phyloP scores from a whole-genome alignment of 2,888 invertebrate genomes.

The Herminia tarsipennalis region DNA sequence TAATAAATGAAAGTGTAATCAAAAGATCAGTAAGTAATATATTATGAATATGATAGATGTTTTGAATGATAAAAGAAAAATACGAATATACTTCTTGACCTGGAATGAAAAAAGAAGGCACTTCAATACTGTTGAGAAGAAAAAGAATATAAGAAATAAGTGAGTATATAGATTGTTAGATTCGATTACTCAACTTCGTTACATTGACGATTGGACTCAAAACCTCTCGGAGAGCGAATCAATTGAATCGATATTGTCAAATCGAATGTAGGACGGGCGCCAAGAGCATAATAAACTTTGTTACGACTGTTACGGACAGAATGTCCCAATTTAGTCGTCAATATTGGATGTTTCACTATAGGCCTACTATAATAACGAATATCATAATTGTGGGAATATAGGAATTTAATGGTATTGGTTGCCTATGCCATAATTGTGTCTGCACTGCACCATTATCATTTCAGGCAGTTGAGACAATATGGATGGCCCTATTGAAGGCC shows the following conservation, averaged over 20 bases:
- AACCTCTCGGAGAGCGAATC: constrained; percentile 60
- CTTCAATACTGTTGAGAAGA: constrained; percentile 1
- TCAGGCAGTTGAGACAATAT: too few relatives aligned
- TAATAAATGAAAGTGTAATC: too few relatives aligned
- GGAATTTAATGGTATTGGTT: constrained; percentile 19
- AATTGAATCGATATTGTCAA: constrained; percentile 68
- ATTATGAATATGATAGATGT: too few relatives aligned
- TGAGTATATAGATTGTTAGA: constrained; percentile 38
- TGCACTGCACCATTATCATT: too few relatives aligned
- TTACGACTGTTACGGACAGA: constrained; percentile 53
- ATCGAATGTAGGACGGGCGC: constrained; percentile 75
- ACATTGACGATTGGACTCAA: constrained; percentile 48
- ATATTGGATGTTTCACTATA: constrained; percentile 50
- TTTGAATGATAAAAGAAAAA: too few relatives aligned
- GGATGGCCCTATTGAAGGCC: too few relatives aligned
- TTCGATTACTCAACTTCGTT: constrained; percentile 51
- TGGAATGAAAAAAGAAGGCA: too few relatives aligned
- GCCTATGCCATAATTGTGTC: not conserved
- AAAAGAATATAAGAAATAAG: constrained; percentile 12
- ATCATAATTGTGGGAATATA: constrained; percentile 18
- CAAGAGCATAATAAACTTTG: constrained; percentile 74
- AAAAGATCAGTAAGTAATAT: too few relatives aligned
- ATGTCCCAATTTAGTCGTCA: constrained; percentile 55
- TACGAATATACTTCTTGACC: too few relatives aligned
- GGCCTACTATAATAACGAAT: constrained; percentile 27